Conservation (phyloP, 2,797 vertebrate species). For the Lacerta bilineata region DNA sequence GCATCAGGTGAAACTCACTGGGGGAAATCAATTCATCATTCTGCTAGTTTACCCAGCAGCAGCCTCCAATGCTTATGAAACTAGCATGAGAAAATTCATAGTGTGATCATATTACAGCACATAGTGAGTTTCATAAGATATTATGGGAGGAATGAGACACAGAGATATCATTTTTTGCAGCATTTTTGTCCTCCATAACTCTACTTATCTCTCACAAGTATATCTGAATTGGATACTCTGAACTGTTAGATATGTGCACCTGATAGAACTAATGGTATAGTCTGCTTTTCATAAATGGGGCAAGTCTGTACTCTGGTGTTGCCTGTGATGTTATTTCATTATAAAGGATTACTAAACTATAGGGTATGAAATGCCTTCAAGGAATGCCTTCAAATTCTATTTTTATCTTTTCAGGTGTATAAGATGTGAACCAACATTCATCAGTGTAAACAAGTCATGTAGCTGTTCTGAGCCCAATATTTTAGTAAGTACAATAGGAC, state of each 20-base stretch:
- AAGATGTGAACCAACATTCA: constrained; percentile 90
- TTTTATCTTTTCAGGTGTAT: constrained; percentile 85
- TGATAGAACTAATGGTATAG: not conserved
- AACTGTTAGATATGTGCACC: not conserved
- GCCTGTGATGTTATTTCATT: not conserved
- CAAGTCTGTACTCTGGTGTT: not conserved
- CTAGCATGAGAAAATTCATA: no score
- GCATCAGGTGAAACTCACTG: no score
- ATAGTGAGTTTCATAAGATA: no score
- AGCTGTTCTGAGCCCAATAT: constrained; percentile 84
- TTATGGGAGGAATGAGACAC: not conserved
- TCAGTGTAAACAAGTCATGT: constrained; percentile 87
- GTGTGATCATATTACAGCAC: no score
- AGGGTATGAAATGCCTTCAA: not conserved
- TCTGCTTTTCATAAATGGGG: not conserved
- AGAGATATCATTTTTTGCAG: not conserved
- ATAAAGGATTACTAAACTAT: not conserved
- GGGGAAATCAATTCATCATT: no score
- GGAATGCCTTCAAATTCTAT: not conserved
- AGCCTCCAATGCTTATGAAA: no score
- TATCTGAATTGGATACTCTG: not conserved
- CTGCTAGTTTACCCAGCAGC: no score
- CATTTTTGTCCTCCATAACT: not conserved
- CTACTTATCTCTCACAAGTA: not conserved
- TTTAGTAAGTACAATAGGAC: constrained; percentile 83